Evolutionary conservation across 2,113 vertebrate genomes (phyloP).

Genomic region (Globicephala melas): DNA sequence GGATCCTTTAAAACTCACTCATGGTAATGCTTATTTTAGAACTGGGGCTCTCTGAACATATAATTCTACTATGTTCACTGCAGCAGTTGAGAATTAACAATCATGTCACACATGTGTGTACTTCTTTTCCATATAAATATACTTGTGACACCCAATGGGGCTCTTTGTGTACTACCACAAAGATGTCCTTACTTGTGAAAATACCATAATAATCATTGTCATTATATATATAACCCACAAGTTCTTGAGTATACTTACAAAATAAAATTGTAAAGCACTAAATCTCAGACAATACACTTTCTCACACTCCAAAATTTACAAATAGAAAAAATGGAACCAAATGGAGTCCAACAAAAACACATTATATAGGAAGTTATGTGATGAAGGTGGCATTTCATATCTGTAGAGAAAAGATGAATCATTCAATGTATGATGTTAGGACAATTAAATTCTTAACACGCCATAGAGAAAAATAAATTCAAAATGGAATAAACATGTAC

Average conservation of each 20-base stretch:
- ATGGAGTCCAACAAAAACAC: not conserved
- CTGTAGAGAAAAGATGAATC: not conserved
- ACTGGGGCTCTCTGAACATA: not conserved
- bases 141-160: not conserved
- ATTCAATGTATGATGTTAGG: not conserved
- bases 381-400: not conserved
- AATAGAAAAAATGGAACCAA: not conserved
- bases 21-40: not conserved
- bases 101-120: not conserved
- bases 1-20: not conserved
- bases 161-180: not conserved
- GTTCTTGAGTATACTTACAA: not conserved
- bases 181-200: not conserved
- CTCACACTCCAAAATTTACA: slow-evolving; percentile 9
- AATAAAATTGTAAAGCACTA: not conserved
- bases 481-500: not conserved
- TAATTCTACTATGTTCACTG: not conserved
- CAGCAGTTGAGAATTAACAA: not conserved
- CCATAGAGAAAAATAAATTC: not conserved
- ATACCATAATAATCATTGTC: not conserved
- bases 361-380: not conserved
- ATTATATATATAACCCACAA: not conserved
- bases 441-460: not conserved
- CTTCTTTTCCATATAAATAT: not conserved
- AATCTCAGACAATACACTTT: not conserved